Conservation (phyloP, 2,888 invertebrate species). For the Scrobipalpa costella region DNA sequence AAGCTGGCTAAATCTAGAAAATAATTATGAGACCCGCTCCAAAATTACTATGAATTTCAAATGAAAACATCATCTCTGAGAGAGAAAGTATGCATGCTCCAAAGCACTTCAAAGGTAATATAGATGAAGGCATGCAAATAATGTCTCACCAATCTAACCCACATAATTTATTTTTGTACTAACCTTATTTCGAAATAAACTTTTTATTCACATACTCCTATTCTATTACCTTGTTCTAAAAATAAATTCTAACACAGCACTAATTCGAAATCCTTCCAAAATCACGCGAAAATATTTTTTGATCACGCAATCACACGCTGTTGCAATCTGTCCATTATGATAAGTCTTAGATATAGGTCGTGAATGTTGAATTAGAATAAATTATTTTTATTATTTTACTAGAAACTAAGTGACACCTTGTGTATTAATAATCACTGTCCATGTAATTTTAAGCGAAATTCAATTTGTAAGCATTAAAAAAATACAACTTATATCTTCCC, state of each 20-base stretch:
- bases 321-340: slow-evolving; percentile 79
- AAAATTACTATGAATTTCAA: no score
- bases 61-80: not conserved
- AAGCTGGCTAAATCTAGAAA: not conserved
- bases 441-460: slow-evolving; percentile 59
- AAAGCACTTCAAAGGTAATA: not conserved
- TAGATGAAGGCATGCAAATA: not conserved
- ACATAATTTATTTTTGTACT: slow-evolving; percentile 12
- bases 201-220: not conserved
- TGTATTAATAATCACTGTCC: slow-evolving; percentile 69
- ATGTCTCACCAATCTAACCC: not conserved
- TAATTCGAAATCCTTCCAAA: slow-evolving; percentile 26
- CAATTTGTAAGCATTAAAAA: slow-evolving; percentile 40
- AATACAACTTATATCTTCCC: slow-evolving; percentile 15
- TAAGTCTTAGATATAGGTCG: slow-evolving; percentile 58
- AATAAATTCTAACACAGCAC: slow-evolving; percentile 10
- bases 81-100: not conserved
- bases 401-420: slow-evolving; percentile 61
- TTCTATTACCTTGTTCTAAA: not conserved
- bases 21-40: no score
- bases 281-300: slow-evolving; percentile 52
- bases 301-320: slow-evolving; percentile 64
- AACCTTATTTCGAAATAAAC: not conserved
- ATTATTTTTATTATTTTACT: slow-evolving; percentile 50
- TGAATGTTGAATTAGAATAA: slow-evolving; percentile 56